Conservation (phyloP, 2,113 vertebrate species). For the Phaethon lepturus region DNA sequence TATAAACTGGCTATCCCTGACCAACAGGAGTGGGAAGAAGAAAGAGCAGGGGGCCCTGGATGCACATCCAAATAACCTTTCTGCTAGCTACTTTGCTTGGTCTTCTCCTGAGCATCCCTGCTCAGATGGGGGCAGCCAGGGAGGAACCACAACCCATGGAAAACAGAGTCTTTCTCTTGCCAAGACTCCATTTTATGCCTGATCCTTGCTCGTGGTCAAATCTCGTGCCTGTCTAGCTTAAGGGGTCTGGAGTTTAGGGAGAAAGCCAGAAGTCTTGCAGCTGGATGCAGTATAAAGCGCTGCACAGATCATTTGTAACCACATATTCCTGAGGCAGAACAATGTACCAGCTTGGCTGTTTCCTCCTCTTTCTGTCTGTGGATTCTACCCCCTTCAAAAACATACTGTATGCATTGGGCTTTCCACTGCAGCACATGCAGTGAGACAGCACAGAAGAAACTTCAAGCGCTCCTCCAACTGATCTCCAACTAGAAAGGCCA, state of each 20-base stretch:
- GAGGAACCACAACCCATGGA: not conserved
- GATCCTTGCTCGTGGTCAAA: fast-evolving
- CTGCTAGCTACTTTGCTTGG: not conserved
- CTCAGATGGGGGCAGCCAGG: not conserved
- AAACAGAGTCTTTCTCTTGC: no score
- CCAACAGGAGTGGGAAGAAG: not conserved
- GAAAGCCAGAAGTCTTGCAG: not conserved
- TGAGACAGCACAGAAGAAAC: not conserved
- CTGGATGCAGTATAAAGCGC: not conserved
- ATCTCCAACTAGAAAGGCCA: not conserved
- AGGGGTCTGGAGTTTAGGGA: not conserved
- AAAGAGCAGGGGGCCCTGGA: not conserved
- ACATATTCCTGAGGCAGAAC: not conserved
- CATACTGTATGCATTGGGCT: not conserved
- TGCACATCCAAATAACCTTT: not conserved
- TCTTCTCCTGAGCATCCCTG: not conserved
- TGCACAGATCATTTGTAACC: not conserved
- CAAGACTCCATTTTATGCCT: not conserved
- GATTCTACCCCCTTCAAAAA: not conserved
- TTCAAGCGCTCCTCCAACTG: not conserved
- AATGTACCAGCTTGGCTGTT: not conserved
- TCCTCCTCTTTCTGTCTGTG: not conserved
- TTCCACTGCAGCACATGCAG: not conserved
- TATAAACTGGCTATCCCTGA: not conserved
- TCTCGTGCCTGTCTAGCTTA: not conserved